Evolutionary conservation across 2,113 vertebrate genomes (phyloP).

Genomic region (Thinocorus orbignyianus): DNA sequence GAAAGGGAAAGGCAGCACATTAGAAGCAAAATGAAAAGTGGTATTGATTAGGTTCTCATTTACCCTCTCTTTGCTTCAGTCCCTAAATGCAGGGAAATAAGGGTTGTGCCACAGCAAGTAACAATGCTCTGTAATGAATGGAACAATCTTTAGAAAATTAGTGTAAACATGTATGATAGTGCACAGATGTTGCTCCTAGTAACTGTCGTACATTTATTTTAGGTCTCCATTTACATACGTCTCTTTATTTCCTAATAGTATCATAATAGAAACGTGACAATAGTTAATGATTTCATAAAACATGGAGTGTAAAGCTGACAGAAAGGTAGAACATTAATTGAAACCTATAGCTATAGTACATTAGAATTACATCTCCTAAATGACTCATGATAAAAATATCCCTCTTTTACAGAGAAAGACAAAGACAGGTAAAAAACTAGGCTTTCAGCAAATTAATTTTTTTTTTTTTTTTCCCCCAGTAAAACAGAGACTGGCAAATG

Average conservation of each 20-base stretch:
- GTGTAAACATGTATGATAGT: slow-evolving; percentile 86
- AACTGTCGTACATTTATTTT: slow-evolving; percentile 84
- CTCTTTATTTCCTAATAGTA: slow-evolving; percentile 87
- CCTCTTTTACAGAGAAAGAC: slow-evolving; percentile 61
- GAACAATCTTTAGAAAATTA: slow-evolving; percentile 94
- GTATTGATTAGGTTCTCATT: slow-evolving; percentile 99
- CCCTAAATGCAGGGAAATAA: slow-evolving; percentile 98
- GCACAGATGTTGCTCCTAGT: slow-evolving; percentile 90
- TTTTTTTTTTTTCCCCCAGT: slow-evolving; percentile 63
- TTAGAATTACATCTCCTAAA: slow-evolving; percentile 86
- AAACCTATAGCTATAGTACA: slow-evolving; percentile 81
- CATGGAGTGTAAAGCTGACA: slow-evolving; percentile 77
- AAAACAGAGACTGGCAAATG: slow-evolving; percentile 78
- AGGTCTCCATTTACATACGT: slow-evolving; percentile 85
- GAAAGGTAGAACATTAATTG: slow-evolving; percentile 78
- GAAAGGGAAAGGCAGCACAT: slow-evolving; percentile 86
- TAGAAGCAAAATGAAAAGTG: slow-evolving; percentile 98
- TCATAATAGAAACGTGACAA: slow-evolving; percentile 89
- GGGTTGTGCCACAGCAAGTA: slow-evolving; percentile 88
- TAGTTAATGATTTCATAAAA: slow-evolving; percentile 92
- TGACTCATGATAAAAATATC: slow-evolving; percentile 83
- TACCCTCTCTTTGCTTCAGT: slow-evolving; percentile 92
- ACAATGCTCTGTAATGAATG: slow-evolving; percentile 97
- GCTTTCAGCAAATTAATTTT: slow-evolving; percentile 83
- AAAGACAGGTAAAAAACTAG: slow-evolving; percentile 73